Evolutionary conservation across 2,888 invertebrate genomes (phyloP), one percentile per base, ranked within the genome.

Genomic region (Drosophila birchii): DNA sequence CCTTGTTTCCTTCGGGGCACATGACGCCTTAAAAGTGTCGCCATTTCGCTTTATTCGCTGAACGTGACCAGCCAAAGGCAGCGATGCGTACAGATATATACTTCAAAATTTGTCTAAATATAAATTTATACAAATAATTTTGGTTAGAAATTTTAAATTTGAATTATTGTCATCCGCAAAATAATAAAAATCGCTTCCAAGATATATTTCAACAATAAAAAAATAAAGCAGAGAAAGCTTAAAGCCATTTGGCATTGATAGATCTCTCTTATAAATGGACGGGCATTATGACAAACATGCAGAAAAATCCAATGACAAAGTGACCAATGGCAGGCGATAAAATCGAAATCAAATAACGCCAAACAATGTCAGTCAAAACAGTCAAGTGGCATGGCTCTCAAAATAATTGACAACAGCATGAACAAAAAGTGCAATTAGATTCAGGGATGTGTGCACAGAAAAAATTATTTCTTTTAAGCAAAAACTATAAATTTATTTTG

Each of bases 21-120:
- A 81, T 83, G 81, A 71, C 57, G 76, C 78, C 81, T 69, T 71
- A 69, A 85, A 67, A 80, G 86, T 82, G 86, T 77, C 79, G 83
- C 78, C 78, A 66, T 75, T 78, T 64, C 57, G 70, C 72, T 79
- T 83, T 75, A 83, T 83, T 86, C 39, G 74, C 11, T 11, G 61
- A 62, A 83, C 82, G 82, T 83, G 82, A 66, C 85, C 47, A 45
- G 44, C 63, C 61, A 58, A 54, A 58, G 72, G 62, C 76, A 73
- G 63, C 49, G 26, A 4, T 26, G 5, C 26, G 5, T 12, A 55
- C 11, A 39, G 26, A 63, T 26, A 62, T 36, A 63, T 41, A 38
- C 32, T 53, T 62, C n/a, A 53, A 44, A 44, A 66, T 53, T 51
- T 32, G 38, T 51, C 29, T 18, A 55, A 66, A 56, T 59, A 59